Percentiles rank a stretch among this genome's conserved stretches.
These are phyloP conservation scores for Platysternon megacephalum DNA, from an alignment of 2,113 vertebrate genomes.

Conservation along the genomic window DNA sequence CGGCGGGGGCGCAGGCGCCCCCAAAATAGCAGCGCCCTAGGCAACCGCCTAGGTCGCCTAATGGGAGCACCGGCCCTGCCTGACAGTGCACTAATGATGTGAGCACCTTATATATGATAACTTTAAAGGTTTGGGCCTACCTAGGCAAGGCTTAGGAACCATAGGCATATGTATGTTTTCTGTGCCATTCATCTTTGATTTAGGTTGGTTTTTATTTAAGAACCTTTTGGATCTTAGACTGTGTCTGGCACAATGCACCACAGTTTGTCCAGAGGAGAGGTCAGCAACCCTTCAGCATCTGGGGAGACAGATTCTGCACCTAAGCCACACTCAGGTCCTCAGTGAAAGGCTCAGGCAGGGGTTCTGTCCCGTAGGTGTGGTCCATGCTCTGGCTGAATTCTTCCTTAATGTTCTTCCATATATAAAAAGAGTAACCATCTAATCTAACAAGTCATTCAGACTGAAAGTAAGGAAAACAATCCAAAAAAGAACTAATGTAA, in stretches of 20 bases:
- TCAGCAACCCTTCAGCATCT: neutral
- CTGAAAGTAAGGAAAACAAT: neutral
- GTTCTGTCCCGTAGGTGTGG: neutral
- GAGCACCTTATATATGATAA: neutral
- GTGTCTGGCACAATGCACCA: neutral
- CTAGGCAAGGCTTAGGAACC: neutral
- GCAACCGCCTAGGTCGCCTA: too few species aligned
- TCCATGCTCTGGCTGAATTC: neutral
- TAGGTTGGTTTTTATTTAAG: neutral
- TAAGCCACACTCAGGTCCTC: neutral
- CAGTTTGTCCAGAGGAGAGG: neutral
- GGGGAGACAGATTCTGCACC: neutral
- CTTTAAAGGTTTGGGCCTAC: neutral
- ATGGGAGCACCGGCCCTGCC: too few species aligned
- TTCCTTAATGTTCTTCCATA: neutral
- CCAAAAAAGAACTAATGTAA: fast-evolving
- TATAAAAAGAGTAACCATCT: neutral
- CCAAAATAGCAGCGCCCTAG: too few species aligned
- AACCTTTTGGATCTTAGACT: neutral
- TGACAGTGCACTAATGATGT: fast-evolving
- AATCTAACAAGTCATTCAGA: neutral
- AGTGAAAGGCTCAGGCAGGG: neutral
- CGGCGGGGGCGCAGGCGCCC: too few species aligned
- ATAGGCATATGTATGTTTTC: neutral
- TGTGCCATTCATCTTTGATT: neutral